Conservation (phyloP, 2,113 vertebrate genomes). For the Brachyhypopomus gauderio region DNA sequence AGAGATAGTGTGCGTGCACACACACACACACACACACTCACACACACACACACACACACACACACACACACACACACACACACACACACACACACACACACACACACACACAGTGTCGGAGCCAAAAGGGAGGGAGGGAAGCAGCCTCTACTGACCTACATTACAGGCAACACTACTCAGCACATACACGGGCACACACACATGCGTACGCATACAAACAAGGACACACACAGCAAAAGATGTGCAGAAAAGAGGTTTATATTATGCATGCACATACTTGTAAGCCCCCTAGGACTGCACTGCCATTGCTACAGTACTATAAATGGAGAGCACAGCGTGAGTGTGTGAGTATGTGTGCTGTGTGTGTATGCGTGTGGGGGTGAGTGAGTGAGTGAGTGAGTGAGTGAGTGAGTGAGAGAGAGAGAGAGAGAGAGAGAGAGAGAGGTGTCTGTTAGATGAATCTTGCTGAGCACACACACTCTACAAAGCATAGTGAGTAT, state of each 20-base stretch:
- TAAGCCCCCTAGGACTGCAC: not conserved
- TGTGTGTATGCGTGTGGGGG: not conserved
- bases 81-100: conserved; percentile 1
- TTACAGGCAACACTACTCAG: conserved; percentile 65
- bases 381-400: conserved; percentile 46
- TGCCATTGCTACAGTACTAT: conserved; percentile 12
- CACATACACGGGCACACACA: conserved; percentile 68
- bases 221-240: conserved; percentile 56
- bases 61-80: conserved; percentile 16
- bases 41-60: conserved; percentile 15
- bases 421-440: conserved; percentile 19
- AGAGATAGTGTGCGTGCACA: conserved; percentile 30
- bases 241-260: conserved; percentile 14
- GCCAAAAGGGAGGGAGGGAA: conserved; percentile 35
- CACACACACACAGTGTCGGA: conserved; percentile 5
- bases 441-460: conserved; percentile 69
- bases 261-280: conserved; percentile 37
- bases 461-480: conserved; percentile 70
- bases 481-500: conserved; percentile 55
- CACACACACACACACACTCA: conserved; percentile 9
- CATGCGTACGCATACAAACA: conserved; percentile 27
- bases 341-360: not conserved
- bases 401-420: conserved; percentile 1
- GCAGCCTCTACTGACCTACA: conserved; percentile 67
- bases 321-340: conserved; percentile 18